Evolutionary conservation across 2,113 vertebrate genomes (phyloP), one percentile per base, ranked within the genome.

Genomic region (Aleadryas rufinucha): DNA sequence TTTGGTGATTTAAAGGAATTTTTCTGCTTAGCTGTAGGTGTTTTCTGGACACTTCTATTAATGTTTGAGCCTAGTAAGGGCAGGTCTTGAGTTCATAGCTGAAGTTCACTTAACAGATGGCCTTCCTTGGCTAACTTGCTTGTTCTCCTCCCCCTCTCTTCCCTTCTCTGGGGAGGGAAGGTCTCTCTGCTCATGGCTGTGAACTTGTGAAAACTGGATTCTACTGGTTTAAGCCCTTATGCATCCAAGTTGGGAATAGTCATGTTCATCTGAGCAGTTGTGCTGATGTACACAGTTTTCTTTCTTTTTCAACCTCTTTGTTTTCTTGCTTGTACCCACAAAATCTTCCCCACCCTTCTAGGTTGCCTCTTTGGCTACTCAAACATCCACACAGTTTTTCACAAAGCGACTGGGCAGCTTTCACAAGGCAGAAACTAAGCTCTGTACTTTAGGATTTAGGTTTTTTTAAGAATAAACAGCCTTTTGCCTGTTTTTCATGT

Each of bases 151-250:
- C 94, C 95, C 85, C 75, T 93, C 82, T 83, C 37, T 92, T 91
- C 45, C 49, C 59, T 80, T 81, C 68, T 84, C 72, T 75, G 47
- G 82, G 92, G 88, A 84, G 76, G 70, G 49, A 10, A 76, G 42
- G 37, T 91, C 85, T 93, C 45, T 47, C 59, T 28, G 30, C 79
- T 93, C 16, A 23, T 84, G 83, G 83, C 86, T 93, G 60, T 90
- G 84, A 96, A 75, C 88, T 95, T 95, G 82, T 88, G 84, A 93
- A 95, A 96, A 66, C 94, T 95, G 84, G 91, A 94, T 96, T 61
- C 78, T 84, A 45, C 90, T 94, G 76, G 71, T 90, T 94, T 91
- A 64, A 74, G n/a, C 33, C 42, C 31, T 74, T 84, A 24, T 37
- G 39, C 26, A 16, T 85, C 59, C 76, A 75, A 64, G 53, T 50